A percentile compares a stretch with the other conserved stretches of the same genome.
Evolutionary conservation across 2,888 invertebrate genomes (phyloP).

Genomic region (Psylliodes chrysocephalus): DNA sequence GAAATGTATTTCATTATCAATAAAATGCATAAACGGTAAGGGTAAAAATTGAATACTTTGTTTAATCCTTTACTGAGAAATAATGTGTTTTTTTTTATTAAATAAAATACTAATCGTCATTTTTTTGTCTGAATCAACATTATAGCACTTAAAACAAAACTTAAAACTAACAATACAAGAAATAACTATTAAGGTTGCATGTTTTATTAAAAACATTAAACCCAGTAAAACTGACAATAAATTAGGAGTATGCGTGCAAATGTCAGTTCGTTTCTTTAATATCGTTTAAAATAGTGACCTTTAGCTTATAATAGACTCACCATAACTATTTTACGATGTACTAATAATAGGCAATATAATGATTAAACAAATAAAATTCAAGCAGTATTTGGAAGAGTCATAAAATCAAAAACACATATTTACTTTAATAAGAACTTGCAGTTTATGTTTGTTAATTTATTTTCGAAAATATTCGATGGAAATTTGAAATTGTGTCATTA

Average conservation of each 20-base stretch:
- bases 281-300: slow-evolving; percentile 11
- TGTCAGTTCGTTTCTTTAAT: slow-evolving; percentile 7
- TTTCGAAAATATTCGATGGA: too few relatives aligned
- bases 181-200: slow-evolving; percentile 7
- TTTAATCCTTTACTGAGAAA: too few relatives aligned
- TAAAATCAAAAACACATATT: too few relatives aligned
- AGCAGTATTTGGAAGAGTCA: too few relatives aligned
- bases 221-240: slow-evolving; percentile 10
- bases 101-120: neutral
- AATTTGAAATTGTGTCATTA: too few relatives aligned
- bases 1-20: too few relatives aligned
- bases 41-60: too few relatives aligned
- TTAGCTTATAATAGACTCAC: slow-evolving; percentile 2
- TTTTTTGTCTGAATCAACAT: neutral
- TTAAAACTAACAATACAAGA: neutral
- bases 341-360: slow-evolving; percentile 1
- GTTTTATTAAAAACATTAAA: slow-evolving; percentile 2
- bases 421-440: too few relatives aligned
- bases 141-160: neutral
- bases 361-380: slow-evolving; percentile 1
- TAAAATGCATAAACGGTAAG: too few relatives aligned
- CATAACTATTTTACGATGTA: slow-evolving; percentile 9
- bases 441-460: too few relatives aligned
- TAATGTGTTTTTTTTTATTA: too few relatives aligned
- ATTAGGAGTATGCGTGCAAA: slow-evolving; percentile 11